These are phyloP conservation scores for Phycodurus eques DNA, from an alignment of 2,113 vertebrate species.

Conservation along the genomic window DNA sequence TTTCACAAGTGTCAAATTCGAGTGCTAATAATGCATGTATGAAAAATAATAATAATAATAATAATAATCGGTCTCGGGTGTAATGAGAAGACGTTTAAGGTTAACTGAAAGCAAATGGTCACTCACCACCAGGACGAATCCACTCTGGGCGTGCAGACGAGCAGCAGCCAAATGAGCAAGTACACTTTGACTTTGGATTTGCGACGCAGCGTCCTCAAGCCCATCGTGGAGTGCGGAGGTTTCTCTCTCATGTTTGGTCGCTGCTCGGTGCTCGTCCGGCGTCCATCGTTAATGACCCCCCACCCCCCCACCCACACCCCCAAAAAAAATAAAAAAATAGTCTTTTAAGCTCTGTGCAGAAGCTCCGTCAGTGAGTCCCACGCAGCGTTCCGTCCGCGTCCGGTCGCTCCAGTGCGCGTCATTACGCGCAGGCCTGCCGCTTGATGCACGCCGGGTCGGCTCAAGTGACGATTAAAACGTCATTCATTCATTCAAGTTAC, in stretches of 20 bases:
- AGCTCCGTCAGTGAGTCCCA: not conserved
- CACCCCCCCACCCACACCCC: not conserved
- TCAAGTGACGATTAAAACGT: not conserved
- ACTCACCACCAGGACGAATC: conserved; percentile 95
- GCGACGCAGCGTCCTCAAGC: conserved; percentile 54
- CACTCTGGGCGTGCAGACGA: conserved; percentile 84
- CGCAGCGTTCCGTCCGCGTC: not conserved
- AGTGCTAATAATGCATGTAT: too few relatives aligned
- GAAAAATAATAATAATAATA: too few relatives aligned
- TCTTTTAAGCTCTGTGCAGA: conserved; percentile 14
- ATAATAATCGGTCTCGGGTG: too few relatives aligned
- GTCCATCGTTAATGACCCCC: conserved; percentile 51
- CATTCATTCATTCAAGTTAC: not conserved
- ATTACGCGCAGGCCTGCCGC: not conserved
- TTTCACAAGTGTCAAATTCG: not conserved
- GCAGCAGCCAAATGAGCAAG: conserved; percentile 79
- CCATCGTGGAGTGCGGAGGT: conserved; percentile 45
- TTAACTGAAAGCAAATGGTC: not conserved
- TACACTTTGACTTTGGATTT: conserved; percentile 67
- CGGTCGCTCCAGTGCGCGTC: not conserved
- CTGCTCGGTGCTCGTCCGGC: conserved; percentile 44
- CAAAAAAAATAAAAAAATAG: not conserved
- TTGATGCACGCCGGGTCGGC: not conserved
- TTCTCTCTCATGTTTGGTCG: conserved; percentile 1
- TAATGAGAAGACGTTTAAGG: not conserved